Conservation (phyloP, 2,113 vertebrate genomes). For the Strigops habroptila region DNA sequence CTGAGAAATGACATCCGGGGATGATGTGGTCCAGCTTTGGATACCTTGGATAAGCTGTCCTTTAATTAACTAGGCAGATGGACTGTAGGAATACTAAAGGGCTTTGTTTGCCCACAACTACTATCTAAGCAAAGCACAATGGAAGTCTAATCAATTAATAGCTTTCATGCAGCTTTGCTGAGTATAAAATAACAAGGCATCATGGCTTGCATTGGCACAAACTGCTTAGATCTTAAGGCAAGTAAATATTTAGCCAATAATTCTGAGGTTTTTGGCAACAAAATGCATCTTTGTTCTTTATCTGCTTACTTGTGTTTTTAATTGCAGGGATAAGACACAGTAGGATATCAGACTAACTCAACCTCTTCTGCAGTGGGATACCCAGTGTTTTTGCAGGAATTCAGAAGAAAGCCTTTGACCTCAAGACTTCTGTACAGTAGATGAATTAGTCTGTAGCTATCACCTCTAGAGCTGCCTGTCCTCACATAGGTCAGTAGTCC, state of each 20-base stretch:
- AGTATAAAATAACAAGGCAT: neutral
- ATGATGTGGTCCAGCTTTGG: neutral
- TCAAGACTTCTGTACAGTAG: neutral
- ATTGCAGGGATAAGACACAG: neutral
- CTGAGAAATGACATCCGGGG: neutral
- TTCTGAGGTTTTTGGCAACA: neutral
- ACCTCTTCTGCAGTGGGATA: neutral
- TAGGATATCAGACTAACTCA: neutral
- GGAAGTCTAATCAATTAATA: neutral
- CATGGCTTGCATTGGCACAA: neutral
- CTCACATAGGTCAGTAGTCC: neutral
- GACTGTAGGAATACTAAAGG: neutral
- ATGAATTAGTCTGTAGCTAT: neutral
- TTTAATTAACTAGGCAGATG: neutral
- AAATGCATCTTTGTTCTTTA: neutral
- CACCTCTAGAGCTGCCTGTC: neutral
- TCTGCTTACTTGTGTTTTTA: neutral
- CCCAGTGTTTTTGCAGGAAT: neutral
- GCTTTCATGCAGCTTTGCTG: neutral
- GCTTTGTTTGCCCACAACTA: neutral
- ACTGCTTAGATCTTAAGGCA: neutral
- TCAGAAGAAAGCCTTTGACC: neutral
- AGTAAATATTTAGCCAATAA: slow-evolving; percentile 42
- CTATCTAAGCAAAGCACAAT: neutral
- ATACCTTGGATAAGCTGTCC: neutral